phyloP scores from a whole-genome alignment of 2,797 vertebrate genomes.

The Trichosurus vulpecula region DNA sequence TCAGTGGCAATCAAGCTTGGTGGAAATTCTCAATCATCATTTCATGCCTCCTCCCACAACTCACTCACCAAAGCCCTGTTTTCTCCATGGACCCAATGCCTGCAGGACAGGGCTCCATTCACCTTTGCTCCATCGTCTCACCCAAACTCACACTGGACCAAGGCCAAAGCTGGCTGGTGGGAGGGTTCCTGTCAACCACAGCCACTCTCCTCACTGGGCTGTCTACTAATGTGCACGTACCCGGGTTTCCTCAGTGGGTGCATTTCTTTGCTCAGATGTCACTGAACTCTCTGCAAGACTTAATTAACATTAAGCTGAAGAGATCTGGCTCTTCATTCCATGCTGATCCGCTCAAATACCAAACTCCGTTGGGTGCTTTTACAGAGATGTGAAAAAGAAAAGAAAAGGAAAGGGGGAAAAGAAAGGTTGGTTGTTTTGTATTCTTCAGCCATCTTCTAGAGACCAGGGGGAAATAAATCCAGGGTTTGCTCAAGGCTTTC shows the following conservation, averaged over 20 bases:
- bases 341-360: slow-evolving; percentile 63
- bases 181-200: slow-evolving; percentile 29
- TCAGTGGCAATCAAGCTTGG: slow-evolving; percentile 29
- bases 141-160: slow-evolving; percentile 62
- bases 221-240: slow-evolving; percentile 26
- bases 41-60: slow-evolving; percentile 46
- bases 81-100: slow-evolving; percentile 66
- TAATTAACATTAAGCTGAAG: slow-evolving; percentile 67
- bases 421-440: slow-evolving; percentile 55
- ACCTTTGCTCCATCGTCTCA: slow-evolving; percentile 60
- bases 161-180: not conserved
- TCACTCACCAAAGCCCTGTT: slow-evolving; percentile 55
- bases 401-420: not conserved
- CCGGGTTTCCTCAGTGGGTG: slow-evolving; percentile 20
- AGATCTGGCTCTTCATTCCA: slow-evolving; percentile 58
- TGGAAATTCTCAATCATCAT: slow-evolving; percentile 53
- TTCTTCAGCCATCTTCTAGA: slow-evolving; percentile 53
- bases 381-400: not conserved
- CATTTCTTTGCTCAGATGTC: slow-evolving; percentile 32
- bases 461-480: slow-evolving; percentile 23
- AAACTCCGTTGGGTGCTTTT: slow-evolving; percentile 48
- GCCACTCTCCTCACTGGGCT: not conserved
- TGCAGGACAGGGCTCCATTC: slow-evolving; percentile 69
- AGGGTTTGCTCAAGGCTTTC: slow-evolving; percentile 48
- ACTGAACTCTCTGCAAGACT: slow-evolving; percentile 29